A percentile compares a stretch with the other conserved stretches of the same genome.
Evolutionary conservation across 2,113 vertebrate species (phyloP).

Genomic region (Pogonocichla stellata): DNA sequence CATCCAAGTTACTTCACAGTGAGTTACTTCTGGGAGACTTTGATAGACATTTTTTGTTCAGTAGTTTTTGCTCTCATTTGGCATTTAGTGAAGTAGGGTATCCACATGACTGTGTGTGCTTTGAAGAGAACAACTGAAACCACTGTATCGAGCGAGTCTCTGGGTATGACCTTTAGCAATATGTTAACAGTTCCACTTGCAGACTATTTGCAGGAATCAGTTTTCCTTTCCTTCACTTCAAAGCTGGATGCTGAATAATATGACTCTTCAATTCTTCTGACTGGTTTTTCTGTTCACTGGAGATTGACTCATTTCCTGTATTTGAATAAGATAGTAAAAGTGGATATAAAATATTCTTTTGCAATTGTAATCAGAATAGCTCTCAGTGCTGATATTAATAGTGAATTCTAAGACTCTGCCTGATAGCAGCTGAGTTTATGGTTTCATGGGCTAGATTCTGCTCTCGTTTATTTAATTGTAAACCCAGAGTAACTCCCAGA

Average conservation of each 20-base stretch:
- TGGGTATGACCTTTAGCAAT: conserved; percentile 5
- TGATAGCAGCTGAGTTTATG: conserved; percentile 52
- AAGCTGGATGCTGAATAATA: conserved; percentile 38
- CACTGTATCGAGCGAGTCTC: accelerated
- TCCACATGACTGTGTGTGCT: background rate
- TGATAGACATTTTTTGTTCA: background rate
- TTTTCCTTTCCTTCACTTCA: conserved; percentile 41
- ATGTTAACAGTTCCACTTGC: background rate
- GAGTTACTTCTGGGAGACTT: background rate
- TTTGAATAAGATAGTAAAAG: conserved; percentile 69
- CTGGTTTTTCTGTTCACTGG: conserved; percentile 51
- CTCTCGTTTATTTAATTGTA: conserved; percentile 18
- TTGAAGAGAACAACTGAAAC: background rate
- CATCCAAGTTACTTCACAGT: background rate
- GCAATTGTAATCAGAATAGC: conserved; percentile 65
- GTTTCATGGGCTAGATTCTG: conserved; percentile 36
- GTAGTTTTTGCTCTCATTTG: background rate
- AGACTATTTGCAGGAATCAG: conserved; percentile 13
- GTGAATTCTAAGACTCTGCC: conserved; percentile 46
- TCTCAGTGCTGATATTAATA: conserved; percentile 66
- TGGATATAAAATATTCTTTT: conserved; percentile 67
- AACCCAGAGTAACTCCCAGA: conserved; percentile 1
- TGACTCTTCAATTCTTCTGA: conserved; percentile 25
- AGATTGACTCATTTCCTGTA: conserved; percentile 68
- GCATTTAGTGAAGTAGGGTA: background rate